A percentile compares a stretch with the other conserved stretches of the same genome.
Conservation (phyloP, 1,140 invertebrate genomes). For the Drosophila truncata region DNA sequence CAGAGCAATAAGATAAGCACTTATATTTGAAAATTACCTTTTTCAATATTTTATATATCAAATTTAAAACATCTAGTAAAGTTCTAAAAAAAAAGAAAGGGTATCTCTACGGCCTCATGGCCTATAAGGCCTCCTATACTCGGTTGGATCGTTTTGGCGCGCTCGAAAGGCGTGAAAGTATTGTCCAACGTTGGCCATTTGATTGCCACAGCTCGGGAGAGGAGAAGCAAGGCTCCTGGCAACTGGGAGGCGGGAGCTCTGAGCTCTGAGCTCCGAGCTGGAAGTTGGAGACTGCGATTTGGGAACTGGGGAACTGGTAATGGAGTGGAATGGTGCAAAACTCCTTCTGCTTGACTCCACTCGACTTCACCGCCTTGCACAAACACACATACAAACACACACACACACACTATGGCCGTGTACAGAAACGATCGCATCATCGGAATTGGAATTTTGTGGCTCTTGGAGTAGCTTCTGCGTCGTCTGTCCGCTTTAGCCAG, state of each 20-base stretch:
- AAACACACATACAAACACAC: slow-evolving; percentile 31
- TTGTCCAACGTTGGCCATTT: slow-evolving; percentile 64
- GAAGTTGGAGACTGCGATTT: slow-evolving; percentile 12
- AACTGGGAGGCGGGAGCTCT: neutral
- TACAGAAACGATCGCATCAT: slow-evolving; percentile 67
- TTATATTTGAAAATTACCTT: too few species aligned
- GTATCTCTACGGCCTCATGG: slow-evolving; percentile 24
- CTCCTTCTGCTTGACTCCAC: slow-evolving; percentile 38
- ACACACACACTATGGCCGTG: slow-evolving; percentile 13
- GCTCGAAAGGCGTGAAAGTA: slow-evolving; percentile 79
- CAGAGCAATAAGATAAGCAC: neutral
- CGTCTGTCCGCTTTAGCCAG: slow-evolving; percentile 64
- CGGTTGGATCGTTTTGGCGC: slow-evolving; percentile 68
- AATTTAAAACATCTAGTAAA: neutral
- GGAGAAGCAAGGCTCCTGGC: slow-evolving; percentile 25
- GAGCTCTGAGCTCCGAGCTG: neutral
- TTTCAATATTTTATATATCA: neutral
- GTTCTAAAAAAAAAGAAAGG: slow-evolving; percentile 3
- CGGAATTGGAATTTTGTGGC: slow-evolving; percentile 64
- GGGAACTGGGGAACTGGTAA: slow-evolving; percentile 55
- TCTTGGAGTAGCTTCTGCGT: slow-evolving; percentile 52
- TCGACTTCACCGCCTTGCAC: slow-evolving; percentile 38
- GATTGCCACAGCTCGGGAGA: slow-evolving; percentile 30
- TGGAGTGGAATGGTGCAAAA: slow-evolving; percentile 69
- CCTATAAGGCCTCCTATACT: slow-evolving; percentile 9